Evolutionary conservation across 1,140 invertebrate genomes (phyloP), one percentile per base, ranked within the genome.

Genomic region (Pararge aegeria): DNA sequence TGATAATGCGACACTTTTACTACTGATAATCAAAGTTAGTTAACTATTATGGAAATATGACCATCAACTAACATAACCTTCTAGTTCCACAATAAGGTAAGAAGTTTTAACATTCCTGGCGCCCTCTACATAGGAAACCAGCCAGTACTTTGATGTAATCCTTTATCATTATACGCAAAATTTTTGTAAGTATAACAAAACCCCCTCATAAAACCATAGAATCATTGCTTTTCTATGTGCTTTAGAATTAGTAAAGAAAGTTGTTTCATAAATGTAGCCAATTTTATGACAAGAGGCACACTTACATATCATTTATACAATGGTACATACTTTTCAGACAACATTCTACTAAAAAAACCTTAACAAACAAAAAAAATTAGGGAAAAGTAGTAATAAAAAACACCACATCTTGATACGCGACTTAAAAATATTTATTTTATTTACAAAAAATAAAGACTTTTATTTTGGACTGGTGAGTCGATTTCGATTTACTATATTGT

Each of bases 361-460:
- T 7, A 4, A 24, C 3, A 24, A 24, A 24, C 24, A 24, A 16
- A 40, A 46, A 12, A 46, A 12, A 20, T 3, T 20, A 6, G 0
- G 20, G 12, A 10, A 12, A 29, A 4, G 7, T 29, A 15, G 24
- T 10, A 9, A 50, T 50, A 44, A 27, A 20, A 34, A 46, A 68
- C 61, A 60, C 66, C 66, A 68, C 66, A 68, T 68, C 66, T 68
- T 68, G 66, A 64, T 61, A 13, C 49, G 42, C 42, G 42, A 44
- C 13, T 9, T 42, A 16, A 40, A 40, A 40, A 2, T 44, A n/a
- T n/a, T n/a, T n/a, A n/a, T n/a, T n/a, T n/a, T n/a, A n/a, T n/a
- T n/a, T n/a, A n/a, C n/a, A 44, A 20, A 20, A 20, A 13, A 10
- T 10, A 44, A 20, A 7, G 2, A 5, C 5, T 37, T 63, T 53